These are phyloP conservation scores for Dendrocincla fuliginosa DNA, from an alignment of 2,797 vertebrate genomes.

Conservation along the genomic window DNA sequence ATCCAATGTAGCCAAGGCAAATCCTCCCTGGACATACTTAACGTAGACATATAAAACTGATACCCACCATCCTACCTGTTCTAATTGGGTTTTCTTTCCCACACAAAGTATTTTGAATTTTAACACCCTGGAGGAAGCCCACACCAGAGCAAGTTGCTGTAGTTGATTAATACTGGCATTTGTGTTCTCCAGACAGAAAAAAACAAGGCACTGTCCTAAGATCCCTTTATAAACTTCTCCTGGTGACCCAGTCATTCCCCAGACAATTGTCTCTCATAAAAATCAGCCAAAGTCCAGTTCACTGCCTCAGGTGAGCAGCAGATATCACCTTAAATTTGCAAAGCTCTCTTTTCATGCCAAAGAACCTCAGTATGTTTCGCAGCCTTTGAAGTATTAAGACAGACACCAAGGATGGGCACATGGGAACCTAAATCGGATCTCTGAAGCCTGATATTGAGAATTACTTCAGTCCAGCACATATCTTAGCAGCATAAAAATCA, in stretches of 20 bases:
- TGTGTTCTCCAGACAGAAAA: not conserved
- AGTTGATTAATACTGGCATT: not conserved
- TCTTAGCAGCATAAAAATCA: not conserved
- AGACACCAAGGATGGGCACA: not conserved
- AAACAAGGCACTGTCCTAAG: not conserved
- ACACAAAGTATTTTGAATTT: not conserved
- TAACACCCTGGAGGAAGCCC: not conserved
- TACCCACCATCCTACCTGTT: not conserved
- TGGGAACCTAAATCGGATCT: not conserved
- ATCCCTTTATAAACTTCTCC: not conserved
- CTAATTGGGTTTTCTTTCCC: not conserved
- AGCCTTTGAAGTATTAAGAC: not conserved
- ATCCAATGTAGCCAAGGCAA: not conserved
- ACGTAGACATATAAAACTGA: not conserved
- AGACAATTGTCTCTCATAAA: not conserved
- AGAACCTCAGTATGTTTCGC: not conserved
- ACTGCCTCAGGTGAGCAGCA: not conserved
- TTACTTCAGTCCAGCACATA: not conserved
- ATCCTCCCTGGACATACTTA: not conserved
- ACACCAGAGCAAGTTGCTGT: not conserved
- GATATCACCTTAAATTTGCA: not conserved
- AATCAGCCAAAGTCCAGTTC: not conserved
- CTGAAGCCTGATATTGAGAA: not conserved
- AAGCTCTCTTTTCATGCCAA: not conserved
- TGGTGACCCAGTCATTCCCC: rapidly evolving